Conservation (phyloP, 2,888 invertebrate species). For the Bibio marci region DNA sequence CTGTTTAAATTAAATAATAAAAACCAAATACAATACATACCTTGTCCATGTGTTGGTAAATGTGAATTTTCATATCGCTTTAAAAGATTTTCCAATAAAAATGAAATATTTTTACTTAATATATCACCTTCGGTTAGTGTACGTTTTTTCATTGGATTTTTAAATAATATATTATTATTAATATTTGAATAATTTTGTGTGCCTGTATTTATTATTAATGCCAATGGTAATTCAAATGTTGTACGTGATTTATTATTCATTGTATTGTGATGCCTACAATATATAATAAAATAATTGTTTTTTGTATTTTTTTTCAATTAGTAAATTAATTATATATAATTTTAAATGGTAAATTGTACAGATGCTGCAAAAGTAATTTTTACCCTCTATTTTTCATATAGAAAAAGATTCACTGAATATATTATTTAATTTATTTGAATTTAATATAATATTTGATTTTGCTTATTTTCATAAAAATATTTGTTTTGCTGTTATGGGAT, state of each 20-base stretch:
- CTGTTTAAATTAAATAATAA: background rate
- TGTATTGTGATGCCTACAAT: background rate
- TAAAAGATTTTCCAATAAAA: constrained; percentile 67
- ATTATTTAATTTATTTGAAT: too few relatives aligned
- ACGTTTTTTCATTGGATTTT: constrained; percentile 19
- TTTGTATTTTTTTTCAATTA: too few relatives aligned
- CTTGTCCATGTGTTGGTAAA: constrained; percentile 6
- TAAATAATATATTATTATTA: too few relatives aligned
- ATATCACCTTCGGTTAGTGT: constrained; percentile 43
- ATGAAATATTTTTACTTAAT: constrained; percentile 69
- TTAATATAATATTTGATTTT: too few relatives aligned
- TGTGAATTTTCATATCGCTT: constrained; percentile 75
- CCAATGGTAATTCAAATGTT: background rate
- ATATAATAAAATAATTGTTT: too few relatives aligned
- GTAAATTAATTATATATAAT: too few relatives aligned
- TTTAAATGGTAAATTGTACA: too few relatives aligned
- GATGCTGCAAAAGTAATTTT: too few relatives aligned
- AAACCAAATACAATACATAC: background rate
- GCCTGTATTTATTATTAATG: background rate
- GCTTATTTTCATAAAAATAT: too few relatives aligned
- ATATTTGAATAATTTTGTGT: background rate
- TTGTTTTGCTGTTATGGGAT: too few relatives aligned
- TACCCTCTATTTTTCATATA: too few relatives aligned
- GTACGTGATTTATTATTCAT: background rate
- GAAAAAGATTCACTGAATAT: too few relatives aligned